These are phyloP conservation scores for Esox masquinongy DNA, from an alignment of 2,797 vertebrate genomes.

Conservation along the genomic window DNA sequence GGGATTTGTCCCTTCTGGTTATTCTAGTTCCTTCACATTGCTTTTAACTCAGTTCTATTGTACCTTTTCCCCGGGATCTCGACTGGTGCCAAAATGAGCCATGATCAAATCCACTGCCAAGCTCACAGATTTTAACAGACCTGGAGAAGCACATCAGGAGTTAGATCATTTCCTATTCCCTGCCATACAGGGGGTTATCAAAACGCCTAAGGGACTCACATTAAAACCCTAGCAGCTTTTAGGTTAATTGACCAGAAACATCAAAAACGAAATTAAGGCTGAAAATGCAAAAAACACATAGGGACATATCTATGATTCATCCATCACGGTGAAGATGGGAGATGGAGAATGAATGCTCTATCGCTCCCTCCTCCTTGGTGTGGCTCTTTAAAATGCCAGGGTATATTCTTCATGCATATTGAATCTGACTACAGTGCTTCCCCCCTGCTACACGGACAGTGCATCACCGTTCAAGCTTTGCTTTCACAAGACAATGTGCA, in stretches of 20 bases:
- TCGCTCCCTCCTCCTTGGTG: constrained; percentile 28
- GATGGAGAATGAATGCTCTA: constrained; percentile 2
- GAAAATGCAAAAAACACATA: constrained; percentile 22
- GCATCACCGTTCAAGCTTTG: not conserved
- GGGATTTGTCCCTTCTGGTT: not conserved
- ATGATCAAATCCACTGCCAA: constrained; percentile 91
- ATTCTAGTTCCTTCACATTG: not conserved
- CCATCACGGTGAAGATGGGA: constrained; percentile 36
- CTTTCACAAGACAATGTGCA: not conserved
- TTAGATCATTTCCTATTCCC: not conserved
- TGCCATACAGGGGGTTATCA: not conserved
- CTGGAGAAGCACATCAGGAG: constrained; percentile 50
- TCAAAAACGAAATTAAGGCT: constrained; percentile 31
- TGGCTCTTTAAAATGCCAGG: constrained; percentile 60
- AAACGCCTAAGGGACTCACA: not conserved
- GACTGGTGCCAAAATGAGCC: constrained; percentile 90
- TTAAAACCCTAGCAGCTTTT: not conserved
- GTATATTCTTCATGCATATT: constrained; percentile 64
- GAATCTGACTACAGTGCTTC: constrained; percentile 53
- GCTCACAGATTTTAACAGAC: constrained; percentile 90
- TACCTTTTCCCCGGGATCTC: constrained; percentile 93
- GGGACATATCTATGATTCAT: constrained; percentile 25
- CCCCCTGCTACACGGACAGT: not conserved
- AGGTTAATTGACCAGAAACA: not conserved
- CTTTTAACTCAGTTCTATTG: not conserved